Evolutionary conservation across 2,113 vertebrate species (phyloP).

Genomic region (Peucedramus taeniatus): DNA sequence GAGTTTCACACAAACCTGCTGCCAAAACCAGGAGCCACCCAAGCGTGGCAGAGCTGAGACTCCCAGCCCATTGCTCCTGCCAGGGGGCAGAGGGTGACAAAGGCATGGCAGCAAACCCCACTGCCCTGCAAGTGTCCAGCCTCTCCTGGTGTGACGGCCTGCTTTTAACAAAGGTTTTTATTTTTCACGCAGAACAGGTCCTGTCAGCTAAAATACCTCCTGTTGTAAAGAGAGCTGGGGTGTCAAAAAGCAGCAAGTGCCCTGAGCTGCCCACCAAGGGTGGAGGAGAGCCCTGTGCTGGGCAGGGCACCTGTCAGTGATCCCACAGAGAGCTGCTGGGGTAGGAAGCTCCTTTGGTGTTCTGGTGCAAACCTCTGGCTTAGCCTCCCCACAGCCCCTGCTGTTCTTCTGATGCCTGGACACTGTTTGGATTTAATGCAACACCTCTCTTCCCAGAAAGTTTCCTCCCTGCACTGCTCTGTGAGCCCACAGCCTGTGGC

Average conservation of each 20-base stretch:
- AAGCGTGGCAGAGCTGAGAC: fast-evolving
- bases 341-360: background rate
- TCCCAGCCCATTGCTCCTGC: background rate
- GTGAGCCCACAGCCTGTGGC: background rate
- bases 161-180: background rate
- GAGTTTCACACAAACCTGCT: background rate
- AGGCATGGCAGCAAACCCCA: background rate
- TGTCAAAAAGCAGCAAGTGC: background rate
- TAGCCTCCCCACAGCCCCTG: background rate
- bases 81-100: background rate
- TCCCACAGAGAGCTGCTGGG: background rate
- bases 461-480: fast-evolving
- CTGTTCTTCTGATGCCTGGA: background rate
- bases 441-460: background rate
- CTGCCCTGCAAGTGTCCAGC: background rate
- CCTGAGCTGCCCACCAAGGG: background rate
- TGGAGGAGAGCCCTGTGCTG: background rate
- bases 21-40: background rate
- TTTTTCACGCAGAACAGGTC: background rate
- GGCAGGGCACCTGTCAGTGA: fast-evolving
- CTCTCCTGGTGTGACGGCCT: background rate
- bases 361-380: background rate
- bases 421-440: background rate
- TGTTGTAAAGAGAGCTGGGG: background rate
- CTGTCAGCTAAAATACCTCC: background rate